Evolutionary conservation across 2,888 invertebrate species (phyloP), one percentile per base, ranked within the genome.

Genomic region (Myathropa florea): DNA sequence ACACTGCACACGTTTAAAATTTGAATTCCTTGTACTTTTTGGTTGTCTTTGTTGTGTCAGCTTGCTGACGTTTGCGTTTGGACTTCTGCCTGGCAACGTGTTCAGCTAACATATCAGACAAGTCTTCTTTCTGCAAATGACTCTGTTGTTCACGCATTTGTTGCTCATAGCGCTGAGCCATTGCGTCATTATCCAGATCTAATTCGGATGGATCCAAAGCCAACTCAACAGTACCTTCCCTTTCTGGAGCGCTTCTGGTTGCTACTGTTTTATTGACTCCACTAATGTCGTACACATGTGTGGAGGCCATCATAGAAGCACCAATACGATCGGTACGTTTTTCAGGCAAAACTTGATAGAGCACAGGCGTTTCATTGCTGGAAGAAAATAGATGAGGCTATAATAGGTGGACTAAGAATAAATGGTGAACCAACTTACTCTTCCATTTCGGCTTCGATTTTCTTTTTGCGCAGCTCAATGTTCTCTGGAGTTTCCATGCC

Each of bases 21-120:
- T 99, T 99, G 94, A 99, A 99, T 92, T 99, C 98, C 93, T 98
- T 99, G 94, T 98, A 98, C 93, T 99, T 98, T 94, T 99, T 99
- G 14, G 97, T 96, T 89, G 97, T 96, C 92, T 98, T 98, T 65
- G 91, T 90, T 89, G 98, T 97, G 90, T 97, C 96, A 88, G 97
- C 97, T 92, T 97, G 97, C 89, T 98, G 97, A 84, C 98, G 95
- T 93, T 98, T 98, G 88, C 98, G 94, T 93, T 98, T 98, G 90
- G 96, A 98, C 95, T 98, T 98, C 92, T 99, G 98, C 89, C 98
- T 95, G 18, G 98, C 98, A 57, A 98, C 98, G 92, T 99, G 99
- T 93, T 99, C 99, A 4, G 98, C 99, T 90, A 99, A 95, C 98
- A 99, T 99, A 92, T 99, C 99, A 26, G 98, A 98, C 59, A 99